These are phyloP conservation scores for Aramus guarauna DNA, from an alignment of 2,113 vertebrate species.

Conservation along the genomic window DNA sequence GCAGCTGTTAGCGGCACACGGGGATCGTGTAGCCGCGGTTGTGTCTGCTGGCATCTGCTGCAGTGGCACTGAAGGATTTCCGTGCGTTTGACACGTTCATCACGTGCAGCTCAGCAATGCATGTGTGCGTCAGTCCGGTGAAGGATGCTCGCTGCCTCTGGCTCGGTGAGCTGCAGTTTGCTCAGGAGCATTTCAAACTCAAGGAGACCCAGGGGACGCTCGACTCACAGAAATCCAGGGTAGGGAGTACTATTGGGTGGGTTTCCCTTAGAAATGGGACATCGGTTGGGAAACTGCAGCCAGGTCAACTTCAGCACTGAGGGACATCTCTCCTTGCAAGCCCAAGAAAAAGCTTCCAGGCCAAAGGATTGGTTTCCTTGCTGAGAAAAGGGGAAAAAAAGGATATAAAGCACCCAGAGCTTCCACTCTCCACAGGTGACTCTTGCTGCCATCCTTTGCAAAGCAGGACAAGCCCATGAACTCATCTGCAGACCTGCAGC, in stretches of 20 bases:
- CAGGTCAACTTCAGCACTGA: neutral
- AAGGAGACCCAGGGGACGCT: neutral
- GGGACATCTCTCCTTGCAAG: neutral
- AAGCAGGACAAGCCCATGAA: neutral
- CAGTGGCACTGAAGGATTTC: neutral
- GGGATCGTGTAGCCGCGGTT: neutral
- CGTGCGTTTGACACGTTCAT: accelerated
- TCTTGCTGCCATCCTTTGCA: neutral
- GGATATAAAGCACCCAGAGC: neutral
- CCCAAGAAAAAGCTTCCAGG: neutral
- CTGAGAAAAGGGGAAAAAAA: neutral
- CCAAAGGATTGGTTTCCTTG: neutral
- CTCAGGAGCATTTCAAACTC: neutral
- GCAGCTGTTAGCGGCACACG: accelerated
- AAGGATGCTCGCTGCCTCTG: neutral
- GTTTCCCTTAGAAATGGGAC: neutral
- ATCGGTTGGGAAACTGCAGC: neutral
- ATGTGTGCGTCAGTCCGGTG: accelerated
- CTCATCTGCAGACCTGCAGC: neutral
- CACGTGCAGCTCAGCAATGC: neutral
- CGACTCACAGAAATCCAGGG: neutral
- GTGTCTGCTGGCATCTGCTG: neutral
- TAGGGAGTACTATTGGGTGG: neutral
- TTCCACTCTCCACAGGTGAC: neutral
- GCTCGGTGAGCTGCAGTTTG: neutral